These are phyloP conservation scores for Orthonevra nobilis DNA, from an alignment of 2,888 invertebrate genomes.

Conservation along the genomic window DNA sequence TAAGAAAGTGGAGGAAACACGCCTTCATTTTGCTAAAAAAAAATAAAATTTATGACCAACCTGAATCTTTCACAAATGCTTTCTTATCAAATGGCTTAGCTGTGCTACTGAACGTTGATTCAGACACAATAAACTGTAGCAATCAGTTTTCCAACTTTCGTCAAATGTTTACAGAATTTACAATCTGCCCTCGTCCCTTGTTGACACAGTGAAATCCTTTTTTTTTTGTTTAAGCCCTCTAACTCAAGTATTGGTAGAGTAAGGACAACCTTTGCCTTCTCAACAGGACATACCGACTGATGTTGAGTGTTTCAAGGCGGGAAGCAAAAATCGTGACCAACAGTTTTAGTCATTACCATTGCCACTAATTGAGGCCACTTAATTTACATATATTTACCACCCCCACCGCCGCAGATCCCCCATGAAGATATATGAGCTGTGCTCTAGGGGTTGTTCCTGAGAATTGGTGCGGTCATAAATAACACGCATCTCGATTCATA, in stretches of 20 bases:
- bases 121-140: constrained; percentile 30
- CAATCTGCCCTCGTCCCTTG: constrained; percentile 22
- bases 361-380: constrained; percentile 62
- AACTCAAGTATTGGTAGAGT: no score
- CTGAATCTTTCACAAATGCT: background rate
- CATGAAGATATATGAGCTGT: background rate
- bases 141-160: no score
- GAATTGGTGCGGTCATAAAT: constrained; percentile 43
- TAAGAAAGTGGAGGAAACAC: no score
- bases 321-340: constrained; percentile 47
- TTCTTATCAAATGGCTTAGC: constrained; percentile 21
- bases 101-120: constrained; percentile 44
- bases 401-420: background rate
- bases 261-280: background rate
- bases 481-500: constrained; percentile 64
- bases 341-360: constrained; percentile 49
- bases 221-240: no score
- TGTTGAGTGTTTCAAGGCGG: constrained; percentile 12
- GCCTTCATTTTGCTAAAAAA: no score
- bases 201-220: constrained; percentile 36
- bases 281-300: constrained; percentile 17
- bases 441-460: background rate
- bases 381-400: constrained; percentile 61
- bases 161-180: constrained; percentile 43
- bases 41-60: background rate